phyloP scores from a whole-genome alignment of 2,888 invertebrate species.

The Molorchus minor region DNA sequence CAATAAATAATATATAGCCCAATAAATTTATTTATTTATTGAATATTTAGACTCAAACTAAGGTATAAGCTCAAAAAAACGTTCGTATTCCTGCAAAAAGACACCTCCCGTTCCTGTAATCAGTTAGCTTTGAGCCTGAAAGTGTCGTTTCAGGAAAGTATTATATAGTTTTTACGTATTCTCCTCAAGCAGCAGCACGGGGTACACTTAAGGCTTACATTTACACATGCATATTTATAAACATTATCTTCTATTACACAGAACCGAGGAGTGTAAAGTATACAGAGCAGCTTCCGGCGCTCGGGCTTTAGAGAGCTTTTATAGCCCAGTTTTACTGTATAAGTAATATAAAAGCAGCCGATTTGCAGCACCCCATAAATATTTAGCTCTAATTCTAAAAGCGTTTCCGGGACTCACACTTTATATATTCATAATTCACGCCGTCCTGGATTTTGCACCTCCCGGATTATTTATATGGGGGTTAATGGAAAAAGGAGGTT shows the following conservation, averaged over 20 bases:
- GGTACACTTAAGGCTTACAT: constrained; percentile 59
- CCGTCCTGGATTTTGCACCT: constrained; percentile 50
- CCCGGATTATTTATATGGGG: constrained; percentile 29
- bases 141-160: constrained; percentile 1
- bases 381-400: constrained; percentile 64
- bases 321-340: constrained; percentile 63
- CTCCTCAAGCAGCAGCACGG: constrained; percentile 46
- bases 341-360: constrained; percentile 65
- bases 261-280: constrained; percentile 61
- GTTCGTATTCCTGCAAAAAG: too few relatives aligned
- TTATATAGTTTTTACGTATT: constrained; percentile 48
- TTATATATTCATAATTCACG: constrained; percentile 61
- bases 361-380: constrained; percentile 64
- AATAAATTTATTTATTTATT: too few relatives aligned
- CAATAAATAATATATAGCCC: too few relatives aligned
- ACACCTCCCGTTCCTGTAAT: background rate
- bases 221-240: constrained; percentile 65
- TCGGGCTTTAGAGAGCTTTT: constrained; percentile 61
- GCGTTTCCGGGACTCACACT: constrained; percentile 62
- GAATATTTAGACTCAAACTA: too few relatives aligned
- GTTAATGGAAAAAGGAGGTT: constrained; percentile 26
- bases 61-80: too few relatives aligned
- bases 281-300: constrained; percentile 57
- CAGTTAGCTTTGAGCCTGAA: background rate
- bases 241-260: constrained; percentile 64